Percentiles rank a stretch among this genome's conserved stretches.
These are phyloP conservation scores for Drosophila malerkotliana DNA, from an alignment of 1,140 invertebrate genomes.

Conservation along the genomic window DNA sequence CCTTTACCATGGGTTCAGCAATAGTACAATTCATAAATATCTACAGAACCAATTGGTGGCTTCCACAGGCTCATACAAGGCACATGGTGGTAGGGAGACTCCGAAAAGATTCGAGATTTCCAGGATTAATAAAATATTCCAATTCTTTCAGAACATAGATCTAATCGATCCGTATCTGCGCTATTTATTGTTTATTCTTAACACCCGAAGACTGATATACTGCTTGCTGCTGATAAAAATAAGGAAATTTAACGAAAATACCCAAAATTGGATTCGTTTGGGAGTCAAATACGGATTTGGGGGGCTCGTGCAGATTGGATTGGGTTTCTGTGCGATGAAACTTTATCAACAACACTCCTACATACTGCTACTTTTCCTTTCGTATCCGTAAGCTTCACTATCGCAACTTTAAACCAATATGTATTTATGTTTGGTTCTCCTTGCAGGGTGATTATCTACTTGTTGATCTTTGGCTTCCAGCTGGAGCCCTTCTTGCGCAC, in stretches of 20 bases:
- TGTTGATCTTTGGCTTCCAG: constrained; percentile 92
- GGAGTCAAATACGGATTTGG: constrained; percentile 67
- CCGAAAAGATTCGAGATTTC: background rate
- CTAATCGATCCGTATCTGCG: constrained; percentile 95
- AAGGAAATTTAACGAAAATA: constrained; percentile 26
- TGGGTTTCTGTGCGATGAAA: constrained; percentile 86
- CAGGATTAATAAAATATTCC: background rate
- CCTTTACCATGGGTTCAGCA: constrained; percentile 90
- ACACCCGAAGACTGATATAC: constrained; percentile 91
- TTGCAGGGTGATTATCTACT: constrained; percentile 88
- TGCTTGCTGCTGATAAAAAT: constrained; percentile 73
- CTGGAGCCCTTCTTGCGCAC: constrained; percentile 89
- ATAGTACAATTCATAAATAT: constrained; percentile 96
- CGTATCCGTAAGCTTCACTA: constrained; percentile 91
- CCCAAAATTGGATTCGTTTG: constrained; percentile 29
- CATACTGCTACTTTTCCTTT: constrained; percentile 85
- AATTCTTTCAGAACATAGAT: constrained; percentile 94
- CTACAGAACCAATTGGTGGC: constrained; percentile 98
- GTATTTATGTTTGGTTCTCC: background rate
- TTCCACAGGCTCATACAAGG: constrained; percentile 94
- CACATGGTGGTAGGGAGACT: constrained; percentile 91
- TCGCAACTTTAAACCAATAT: background rate
- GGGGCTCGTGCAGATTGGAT: constrained; percentile 42
- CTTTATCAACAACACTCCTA: constrained; percentile 65
- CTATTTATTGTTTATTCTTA: constrained; percentile 91